These are phyloP conservation scores for Zaprionus tsacasi DNA, from an alignment of 1,140 invertebrate species.

Conservation along the genomic window DNA sequence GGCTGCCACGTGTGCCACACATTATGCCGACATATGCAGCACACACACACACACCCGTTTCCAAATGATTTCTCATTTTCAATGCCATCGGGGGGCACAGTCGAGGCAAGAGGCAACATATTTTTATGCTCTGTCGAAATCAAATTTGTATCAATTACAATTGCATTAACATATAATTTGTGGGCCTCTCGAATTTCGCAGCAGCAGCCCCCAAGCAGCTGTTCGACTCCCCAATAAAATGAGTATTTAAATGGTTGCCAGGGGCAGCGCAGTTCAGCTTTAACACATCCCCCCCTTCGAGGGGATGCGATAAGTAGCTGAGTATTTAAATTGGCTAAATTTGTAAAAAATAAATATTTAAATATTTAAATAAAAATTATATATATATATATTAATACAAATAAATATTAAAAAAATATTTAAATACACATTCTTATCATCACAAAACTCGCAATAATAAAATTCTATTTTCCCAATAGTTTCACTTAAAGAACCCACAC, in stretches of 20 bases:
- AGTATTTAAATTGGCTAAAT: background rate
- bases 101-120: constrained; percentile 36
- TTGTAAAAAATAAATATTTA: no score
- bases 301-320: background rate
- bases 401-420: no score
- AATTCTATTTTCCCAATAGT: background rate
- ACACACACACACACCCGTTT: background rate
- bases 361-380: no score
- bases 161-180: constrained; percentile 83
- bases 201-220: no score
- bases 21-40: constrained; percentile 61
- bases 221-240: constrained; percentile 31
- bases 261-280: background rate
- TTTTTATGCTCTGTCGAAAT: constrained; percentile 71
- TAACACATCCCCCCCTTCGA: background rate
- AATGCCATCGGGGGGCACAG: constrained; percentile 44
- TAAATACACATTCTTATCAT: no score
- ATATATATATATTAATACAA: no score
- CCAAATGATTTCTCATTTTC: constrained; percentile 80
- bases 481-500: background rate
- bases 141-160: constrained; percentile 83
- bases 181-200: constrained; percentile 64
- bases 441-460: no score
- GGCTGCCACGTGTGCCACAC: constrained; percentile 59
- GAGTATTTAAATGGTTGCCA: constrained; percentile 50